A percentile compares a stretch with the other conserved stretches of the same genome.
Conservation (phyloP, 1,140 invertebrate species). For the Dryas iulia region DNA sequence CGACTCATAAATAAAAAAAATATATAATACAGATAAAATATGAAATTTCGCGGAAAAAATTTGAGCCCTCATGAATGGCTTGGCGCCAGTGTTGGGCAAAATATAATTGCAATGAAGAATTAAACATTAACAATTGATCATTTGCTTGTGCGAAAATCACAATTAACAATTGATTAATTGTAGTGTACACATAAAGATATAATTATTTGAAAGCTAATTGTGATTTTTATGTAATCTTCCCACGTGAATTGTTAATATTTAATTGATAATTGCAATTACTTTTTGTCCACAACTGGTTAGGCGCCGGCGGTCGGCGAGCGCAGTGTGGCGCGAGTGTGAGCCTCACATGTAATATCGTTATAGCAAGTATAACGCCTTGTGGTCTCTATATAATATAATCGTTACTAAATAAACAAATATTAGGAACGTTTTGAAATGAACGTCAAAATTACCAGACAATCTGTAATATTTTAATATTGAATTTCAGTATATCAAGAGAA, state of each 20-base stretch:
- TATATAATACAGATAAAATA: neutral
- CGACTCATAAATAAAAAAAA: neutral
- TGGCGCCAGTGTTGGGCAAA: neutral
- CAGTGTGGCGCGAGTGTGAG: neutral
- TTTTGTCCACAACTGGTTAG: no score
- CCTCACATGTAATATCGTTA: constrained; percentile 20
- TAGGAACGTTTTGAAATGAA: neutral
- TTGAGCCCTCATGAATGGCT: constrained; percentile 9
- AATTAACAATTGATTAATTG: no score
- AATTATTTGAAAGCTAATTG: no score
- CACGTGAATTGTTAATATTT: no score
- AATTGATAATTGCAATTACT: no score
- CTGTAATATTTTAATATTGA: neutral
- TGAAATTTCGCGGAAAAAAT: neutral
- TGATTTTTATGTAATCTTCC: no score
- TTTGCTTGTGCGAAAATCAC: no score
- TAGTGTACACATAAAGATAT: no score
- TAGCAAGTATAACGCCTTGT: constrained; percentile 26
- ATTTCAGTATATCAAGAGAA: neutral
- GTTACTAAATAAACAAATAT: neutral
- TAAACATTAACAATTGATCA: no score
- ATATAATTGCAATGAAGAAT: no score
- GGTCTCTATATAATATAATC: constrained; percentile 8
- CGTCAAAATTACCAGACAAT: neutral
- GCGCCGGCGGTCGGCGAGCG: neutral